Base-by-base conservation (phyloP, 1,140 invertebrate genomes). In the Cherax quadricarinatus region DNA sequence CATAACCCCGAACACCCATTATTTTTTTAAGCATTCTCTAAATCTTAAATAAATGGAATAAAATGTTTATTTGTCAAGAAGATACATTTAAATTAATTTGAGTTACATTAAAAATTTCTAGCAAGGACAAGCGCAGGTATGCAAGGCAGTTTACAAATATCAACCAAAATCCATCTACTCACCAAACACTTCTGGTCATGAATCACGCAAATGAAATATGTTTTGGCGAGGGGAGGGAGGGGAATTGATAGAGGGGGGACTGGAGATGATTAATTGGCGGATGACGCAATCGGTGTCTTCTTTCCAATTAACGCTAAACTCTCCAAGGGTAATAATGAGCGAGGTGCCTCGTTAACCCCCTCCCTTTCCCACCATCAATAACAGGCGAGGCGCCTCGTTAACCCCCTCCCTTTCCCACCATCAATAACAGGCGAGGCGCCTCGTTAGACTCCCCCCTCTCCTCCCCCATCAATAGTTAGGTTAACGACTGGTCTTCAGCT, bases 401-500 rank as follows among this genome's bases (percentile, higher is more conserved):
- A 84, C 53, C 82, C 62, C 53, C 53, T 57, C 53, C 14, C 14
- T 14, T 14, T 14, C 53, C 53, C 53, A 7, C 53, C 53, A 57
- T 14, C 53, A 10, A 10, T 57, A 10, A 7, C 53, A 7, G 14
- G 14, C 53, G n/a, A 12, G 2, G 18, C 10, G 79, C 41, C 51
- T 62, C 53, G 53, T 84, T 53, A 84, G 62, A 49, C 82, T 57
- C 14, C 53, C 53, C 53, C 53, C 53, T 14, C 53, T 14, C 53
- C 53, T 57, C 7, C 53, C 53, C 53, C 53, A n/a, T 41, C 53
- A 60, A 84, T 84, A 84, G 82, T 24, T 62, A 51, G 53, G 53
- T 57, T 62, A 84, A 84, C 53, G 53, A 84, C 53, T 62, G 49
- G 49, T 84, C 49, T 51, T 84, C 82, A 84, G 82, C 82, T 84